Conservation (phyloP, 2,113 vertebrate genomes). For the Microcebus murinus region DNA sequence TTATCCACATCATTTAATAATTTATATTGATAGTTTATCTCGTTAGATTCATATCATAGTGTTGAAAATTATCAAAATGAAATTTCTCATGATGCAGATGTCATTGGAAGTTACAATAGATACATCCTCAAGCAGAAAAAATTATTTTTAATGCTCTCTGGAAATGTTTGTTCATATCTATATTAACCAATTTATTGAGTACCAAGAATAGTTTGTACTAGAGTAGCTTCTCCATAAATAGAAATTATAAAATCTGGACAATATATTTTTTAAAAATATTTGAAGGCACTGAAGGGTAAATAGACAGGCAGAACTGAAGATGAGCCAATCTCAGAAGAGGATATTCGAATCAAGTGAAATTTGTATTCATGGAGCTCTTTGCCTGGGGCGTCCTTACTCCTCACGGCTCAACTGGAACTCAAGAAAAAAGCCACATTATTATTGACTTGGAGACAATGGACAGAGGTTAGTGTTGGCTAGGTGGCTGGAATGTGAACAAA, state of each 20-base stretch:
- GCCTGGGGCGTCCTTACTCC: neutral
- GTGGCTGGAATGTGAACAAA: neutral
- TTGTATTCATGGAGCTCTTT: neutral
- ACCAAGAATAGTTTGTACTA: neutral
- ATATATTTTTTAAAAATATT: no score
- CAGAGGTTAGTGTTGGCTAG: neutral
- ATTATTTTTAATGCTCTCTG: conserved; percentile 7
- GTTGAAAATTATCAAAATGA: neutral
- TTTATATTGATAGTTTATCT: neutral
- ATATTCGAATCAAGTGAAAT: neutral
- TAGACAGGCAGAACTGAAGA: neutral
- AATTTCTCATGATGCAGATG: neutral
- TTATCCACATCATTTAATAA: neutral
- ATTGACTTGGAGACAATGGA: neutral
- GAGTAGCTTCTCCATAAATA: neutral
- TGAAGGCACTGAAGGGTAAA: neutral
- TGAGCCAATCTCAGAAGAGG: neutral
- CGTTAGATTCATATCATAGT: neutral
- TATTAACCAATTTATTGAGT: neutral
- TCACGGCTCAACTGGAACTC: neutral
- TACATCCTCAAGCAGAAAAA: neutral
- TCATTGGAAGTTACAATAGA: neutral
- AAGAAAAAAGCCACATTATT: neutral
- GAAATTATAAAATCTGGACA: neutral
- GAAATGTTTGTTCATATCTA: neutral